Conservation (phyloP, 2,113 vertebrate genomes). For the Tychaedon coryphoeus region DNA sequence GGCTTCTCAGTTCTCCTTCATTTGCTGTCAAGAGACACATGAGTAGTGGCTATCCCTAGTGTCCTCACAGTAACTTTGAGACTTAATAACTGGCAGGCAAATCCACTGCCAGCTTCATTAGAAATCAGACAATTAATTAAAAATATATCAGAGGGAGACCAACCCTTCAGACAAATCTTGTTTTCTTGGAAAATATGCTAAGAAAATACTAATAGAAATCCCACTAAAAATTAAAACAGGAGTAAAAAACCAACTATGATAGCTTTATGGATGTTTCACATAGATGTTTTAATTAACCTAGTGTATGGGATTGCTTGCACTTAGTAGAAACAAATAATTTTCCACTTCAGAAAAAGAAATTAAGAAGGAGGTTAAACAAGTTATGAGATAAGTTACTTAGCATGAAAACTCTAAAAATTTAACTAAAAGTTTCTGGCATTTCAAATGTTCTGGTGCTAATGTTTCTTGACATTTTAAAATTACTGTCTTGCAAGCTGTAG, state of each 20-base stretch:
- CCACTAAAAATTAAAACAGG: neutral
- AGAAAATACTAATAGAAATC: neutral
- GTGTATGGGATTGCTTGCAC: neutral
- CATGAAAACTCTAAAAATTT: neutral
- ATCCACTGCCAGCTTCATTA: neutral
- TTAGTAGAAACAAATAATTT: conserved; percentile 1
- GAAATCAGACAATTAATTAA: neutral
- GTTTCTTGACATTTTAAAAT: neutral
- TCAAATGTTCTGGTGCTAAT: neutral
- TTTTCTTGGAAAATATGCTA: neutral
- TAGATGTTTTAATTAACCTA: neutral
- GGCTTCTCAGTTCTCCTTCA: neutral
- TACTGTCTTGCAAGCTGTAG: neutral
- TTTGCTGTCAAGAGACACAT: neutral
- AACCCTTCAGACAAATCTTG: neutral
- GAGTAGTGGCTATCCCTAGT: neutral
- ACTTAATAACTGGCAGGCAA: neutral
- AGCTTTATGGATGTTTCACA: neutral
- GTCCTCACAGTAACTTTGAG: neutral
- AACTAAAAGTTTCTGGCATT: neutral
- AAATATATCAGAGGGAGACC: neutral
- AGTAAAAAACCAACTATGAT: neutral
- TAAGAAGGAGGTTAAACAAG: neutral
- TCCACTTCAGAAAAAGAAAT: neutral
- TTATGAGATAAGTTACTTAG: neutral